Percentiles rank a stretch among this genome's conserved stretches.
Conservation (phyloP, 1,140 invertebrate genomes). For the Homalodisca vitripennis region DNA sequence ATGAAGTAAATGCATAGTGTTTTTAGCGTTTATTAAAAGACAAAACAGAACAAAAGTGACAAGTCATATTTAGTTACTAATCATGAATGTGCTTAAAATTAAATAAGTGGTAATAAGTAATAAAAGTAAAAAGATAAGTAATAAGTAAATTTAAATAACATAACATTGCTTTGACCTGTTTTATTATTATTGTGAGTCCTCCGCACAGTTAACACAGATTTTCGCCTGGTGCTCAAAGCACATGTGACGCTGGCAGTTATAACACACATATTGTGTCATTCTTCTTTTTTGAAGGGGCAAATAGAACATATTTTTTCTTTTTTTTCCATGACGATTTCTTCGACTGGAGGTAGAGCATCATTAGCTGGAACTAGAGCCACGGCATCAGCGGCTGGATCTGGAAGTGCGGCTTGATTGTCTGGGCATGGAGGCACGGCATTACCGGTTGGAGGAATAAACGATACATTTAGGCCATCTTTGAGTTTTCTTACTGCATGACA, state of each 20-base stretch:
- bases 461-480: slow-evolving; percentile 44
- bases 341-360: neutral
- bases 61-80: no score
- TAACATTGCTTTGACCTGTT: no score
- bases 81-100: no score
- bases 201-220: slow-evolving; percentile 13
- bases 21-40: no score
- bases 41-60: no score
- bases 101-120: no score
- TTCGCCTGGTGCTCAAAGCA: slow-evolving; percentile 11
- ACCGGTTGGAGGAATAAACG: slow-evolving; percentile 38
- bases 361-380: neutral
- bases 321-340: neutral
- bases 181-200: no score
- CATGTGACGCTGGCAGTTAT: neutral
- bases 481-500: slow-evolving; percentile 38
- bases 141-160: no score
- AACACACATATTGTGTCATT: slow-evolving; percentile 9
- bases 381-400: neutral
- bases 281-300: slow-evolving; percentile 17
- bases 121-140: no score
- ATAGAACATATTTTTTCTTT: slow-evolving; percentile 6
- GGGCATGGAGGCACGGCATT: slow-evolving; percentile 22
- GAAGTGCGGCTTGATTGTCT: slow-evolving; percentile 1
- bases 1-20: no score